Evolutionary conservation across 2,797 vertebrate genomes (phyloP).

Genomic region (Darevskia nairensis): DNA sequence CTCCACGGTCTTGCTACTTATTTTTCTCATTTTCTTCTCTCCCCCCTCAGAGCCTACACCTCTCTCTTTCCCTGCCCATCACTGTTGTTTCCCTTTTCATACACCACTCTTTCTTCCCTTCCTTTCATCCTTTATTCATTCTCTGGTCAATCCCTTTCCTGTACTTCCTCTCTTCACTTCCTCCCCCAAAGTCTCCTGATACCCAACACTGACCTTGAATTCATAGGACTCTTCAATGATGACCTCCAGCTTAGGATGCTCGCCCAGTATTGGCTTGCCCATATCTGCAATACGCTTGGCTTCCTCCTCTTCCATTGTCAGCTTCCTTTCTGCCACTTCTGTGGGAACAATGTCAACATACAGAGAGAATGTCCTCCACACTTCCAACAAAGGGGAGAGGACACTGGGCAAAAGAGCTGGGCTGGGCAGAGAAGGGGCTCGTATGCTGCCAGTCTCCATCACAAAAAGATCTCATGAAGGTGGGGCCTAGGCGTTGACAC

Average conservation of each 20-base stretch:
- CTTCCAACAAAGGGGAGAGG: background rate
- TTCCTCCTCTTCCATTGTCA: slow-evolving; percentile 92
- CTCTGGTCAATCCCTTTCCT: slow-evolving; percentile 1
- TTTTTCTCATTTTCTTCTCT: background rate
- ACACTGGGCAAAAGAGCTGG: background rate
- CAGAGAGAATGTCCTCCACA: slow-evolving; percentile 34
- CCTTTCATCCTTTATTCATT: background rate
- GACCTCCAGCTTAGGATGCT: slow-evolving; percentile 94
- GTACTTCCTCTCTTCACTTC: background rate
- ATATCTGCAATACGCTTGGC: slow-evolving; percentile 98
- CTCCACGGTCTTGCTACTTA: background rate
- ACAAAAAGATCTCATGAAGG: background rate
- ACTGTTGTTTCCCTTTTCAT: background rate
- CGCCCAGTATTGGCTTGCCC: slow-evolving; percentile 94
- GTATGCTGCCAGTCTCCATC: background rate
- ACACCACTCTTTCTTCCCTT: background rate
- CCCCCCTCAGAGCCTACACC: background rate
- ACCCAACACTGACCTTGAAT: slow-evolving; percentile 89
- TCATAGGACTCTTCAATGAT: slow-evolving; percentile 98
- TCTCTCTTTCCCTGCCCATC: background rate
- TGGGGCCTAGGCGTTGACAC: background rate
- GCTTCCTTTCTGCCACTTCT: slow-evolving; percentile 92
- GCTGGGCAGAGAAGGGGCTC: background rate
- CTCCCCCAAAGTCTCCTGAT: slow-evolving; percentile 8
- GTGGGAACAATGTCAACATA: slow-evolving; percentile 70